These are phyloP conservation scores for Cephus rjabovi DNA, from an alignment of 2,888 invertebrate species.

Conservation along the genomic window DNA sequence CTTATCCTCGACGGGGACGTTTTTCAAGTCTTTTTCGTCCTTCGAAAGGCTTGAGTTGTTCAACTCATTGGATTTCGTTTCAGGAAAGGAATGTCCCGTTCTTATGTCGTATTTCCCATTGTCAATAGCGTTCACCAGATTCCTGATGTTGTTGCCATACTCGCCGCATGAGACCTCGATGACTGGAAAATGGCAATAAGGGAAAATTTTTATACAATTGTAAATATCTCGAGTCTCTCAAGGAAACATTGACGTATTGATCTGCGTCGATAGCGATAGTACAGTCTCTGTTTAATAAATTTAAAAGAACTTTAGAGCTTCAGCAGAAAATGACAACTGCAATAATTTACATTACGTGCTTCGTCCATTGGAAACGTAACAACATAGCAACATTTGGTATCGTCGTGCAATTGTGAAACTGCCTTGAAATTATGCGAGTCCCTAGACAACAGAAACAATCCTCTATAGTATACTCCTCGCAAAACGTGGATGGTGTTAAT, in stretches of 20 bases:
- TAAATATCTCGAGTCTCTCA: not conserved
- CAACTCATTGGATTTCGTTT: slow-evolving; percentile 67
- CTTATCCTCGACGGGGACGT: slow-evolving; percentile 52
- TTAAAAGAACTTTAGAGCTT: too few species aligned
- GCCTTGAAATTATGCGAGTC: too few species aligned
- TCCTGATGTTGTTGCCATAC: slow-evolving; percentile 90
- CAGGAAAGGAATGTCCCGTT: slow-evolving; percentile 77
- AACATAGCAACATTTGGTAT: too few species aligned
- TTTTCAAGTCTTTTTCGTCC: slow-evolving; percentile 36
- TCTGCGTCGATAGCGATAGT: too few species aligned
- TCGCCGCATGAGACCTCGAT: slow-evolving; percentile 98
- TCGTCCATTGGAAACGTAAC: too few species aligned
- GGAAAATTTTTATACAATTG: slow-evolving; percentile 13
- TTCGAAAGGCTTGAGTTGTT: slow-evolving; percentile 65
- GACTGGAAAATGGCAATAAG: slow-evolving; percentile 66
- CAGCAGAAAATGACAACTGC: too few species aligned
- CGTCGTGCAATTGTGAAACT: too few species aligned
- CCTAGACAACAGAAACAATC: too few species aligned
- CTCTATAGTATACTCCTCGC: too few species aligned
- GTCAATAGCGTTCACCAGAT: slow-evolving; percentile 85
- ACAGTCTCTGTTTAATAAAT: too few species aligned
- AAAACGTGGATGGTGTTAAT: too few species aligned
- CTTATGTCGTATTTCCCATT: slow-evolving; percentile 87
- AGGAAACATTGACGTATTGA: not conserved
- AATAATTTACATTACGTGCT: too few species aligned